Evolutionary conservation across 2,797 vertebrate genomes (phyloP).

Genomic region (Aulostomus chinensis): DNA sequence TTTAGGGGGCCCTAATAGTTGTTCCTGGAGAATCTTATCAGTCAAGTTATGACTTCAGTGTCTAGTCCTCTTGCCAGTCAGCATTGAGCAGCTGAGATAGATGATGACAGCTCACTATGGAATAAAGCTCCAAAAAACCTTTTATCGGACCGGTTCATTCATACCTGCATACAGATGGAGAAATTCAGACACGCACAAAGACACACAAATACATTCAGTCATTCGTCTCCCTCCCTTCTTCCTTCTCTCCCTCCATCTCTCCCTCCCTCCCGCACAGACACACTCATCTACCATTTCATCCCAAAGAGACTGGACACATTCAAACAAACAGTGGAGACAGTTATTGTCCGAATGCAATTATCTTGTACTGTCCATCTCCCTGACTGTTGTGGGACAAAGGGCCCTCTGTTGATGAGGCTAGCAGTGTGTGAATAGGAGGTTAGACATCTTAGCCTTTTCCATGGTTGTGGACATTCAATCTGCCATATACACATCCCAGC

Average conservation of each 20-base stretch:
- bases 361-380: constrained; percentile 77
- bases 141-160: constrained; percentile 62
- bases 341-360: constrained; percentile 78
- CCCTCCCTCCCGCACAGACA: constrained; percentile 36
- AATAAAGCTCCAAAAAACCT: constrained; percentile 49
- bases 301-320: constrained; percentile 74
- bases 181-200: constrained; percentile 55
- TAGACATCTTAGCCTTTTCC: constrained; percentile 77
- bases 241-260: constrained; percentile 12
- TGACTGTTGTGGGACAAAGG: constrained; percentile 71
- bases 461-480: constrained; percentile 76
- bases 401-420: constrained; percentile 74
- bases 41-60: constrained; percentile 61
- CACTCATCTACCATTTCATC: constrained; percentile 74
- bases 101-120: constrained; percentile 54
- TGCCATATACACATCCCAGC: constrained; percentile 74
- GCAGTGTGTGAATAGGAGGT: constrained; percentile 75
- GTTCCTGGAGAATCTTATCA: constrained; percentile 63
- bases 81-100: constrained; percentile 43
- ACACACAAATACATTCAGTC: constrained; percentile 45
- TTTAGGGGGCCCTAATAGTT: constrained; percentile 28
- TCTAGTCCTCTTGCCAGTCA: constrained; percentile 46
- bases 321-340: constrained; percentile 69
- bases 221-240: constrained; percentile 1
- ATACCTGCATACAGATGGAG: constrained; percentile 48